phyloP scores from a whole-genome alignment of 2,888 invertebrate genomes.

The Seira sanloemensis region DNA sequence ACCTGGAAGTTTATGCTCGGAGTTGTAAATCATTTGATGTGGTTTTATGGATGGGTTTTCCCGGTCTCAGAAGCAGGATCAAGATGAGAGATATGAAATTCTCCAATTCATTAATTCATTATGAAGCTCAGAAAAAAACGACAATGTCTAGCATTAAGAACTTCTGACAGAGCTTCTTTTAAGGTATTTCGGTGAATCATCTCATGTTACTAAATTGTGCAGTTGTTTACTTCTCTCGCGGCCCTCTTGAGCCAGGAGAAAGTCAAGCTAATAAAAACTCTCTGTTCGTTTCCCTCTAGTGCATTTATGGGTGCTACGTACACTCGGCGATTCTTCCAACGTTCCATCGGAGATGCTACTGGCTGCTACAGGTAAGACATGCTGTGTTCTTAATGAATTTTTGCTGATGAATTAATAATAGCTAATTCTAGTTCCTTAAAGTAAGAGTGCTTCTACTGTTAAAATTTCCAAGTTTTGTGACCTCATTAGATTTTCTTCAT shows the following conservation, averaged over 20 bases:
- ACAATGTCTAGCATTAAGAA: no score
- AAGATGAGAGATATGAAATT: constrained; percentile 51
- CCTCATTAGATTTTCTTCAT: neutral
- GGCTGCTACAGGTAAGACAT: constrained; percentile 90
- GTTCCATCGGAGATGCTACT: constrained; percentile 98
- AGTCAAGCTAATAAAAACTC: neutral
- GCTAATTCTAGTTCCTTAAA: no score
- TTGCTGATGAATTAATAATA: neutral
- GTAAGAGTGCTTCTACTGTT: neutral
- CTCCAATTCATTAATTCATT: constrained; percentile 56
- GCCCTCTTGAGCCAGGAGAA: constrained; percentile 2
- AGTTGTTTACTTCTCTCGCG: neutral
- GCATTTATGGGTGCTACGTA: constrained; percentile 99
- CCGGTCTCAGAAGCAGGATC: constrained; percentile 37
- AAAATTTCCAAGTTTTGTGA: neutral
- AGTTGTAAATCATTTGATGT: constrained; percentile 63
- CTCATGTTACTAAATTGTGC: neutral
- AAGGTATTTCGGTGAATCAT: no score
- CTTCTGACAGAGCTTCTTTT: neutral
- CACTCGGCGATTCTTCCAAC: constrained; percentile 99
- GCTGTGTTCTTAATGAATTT: constrained; percentile 5
- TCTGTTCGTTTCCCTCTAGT: constrained; percentile 78
- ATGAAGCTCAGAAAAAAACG: constrained; percentile 32
- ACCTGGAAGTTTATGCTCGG: constrained; percentile 42
- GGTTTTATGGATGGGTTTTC: constrained; percentile 42